Conservation (phyloP, 2,113 vertebrate species). For the Oenanthe oenanthe region DNA sequence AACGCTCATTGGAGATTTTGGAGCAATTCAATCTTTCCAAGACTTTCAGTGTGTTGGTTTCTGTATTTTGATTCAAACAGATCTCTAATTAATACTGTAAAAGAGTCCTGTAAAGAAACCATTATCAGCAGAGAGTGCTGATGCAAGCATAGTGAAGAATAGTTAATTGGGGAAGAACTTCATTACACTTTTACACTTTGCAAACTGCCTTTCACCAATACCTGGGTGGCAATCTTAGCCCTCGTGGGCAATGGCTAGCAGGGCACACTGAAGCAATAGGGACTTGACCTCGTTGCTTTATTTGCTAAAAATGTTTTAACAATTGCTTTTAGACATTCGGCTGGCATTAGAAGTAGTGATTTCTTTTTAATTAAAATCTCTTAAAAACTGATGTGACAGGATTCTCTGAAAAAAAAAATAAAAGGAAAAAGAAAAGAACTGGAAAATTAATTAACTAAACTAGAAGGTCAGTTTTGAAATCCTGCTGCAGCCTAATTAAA, state of each 20-base stretch:
- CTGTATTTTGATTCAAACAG: not conserved
- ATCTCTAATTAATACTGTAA: conserved; percentile 18
- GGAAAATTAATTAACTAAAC: conserved; percentile 72
- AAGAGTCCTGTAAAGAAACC: not conserved
- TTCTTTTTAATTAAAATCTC: conserved; percentile 51
- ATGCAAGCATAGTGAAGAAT: not conserved
- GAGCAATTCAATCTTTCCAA: not conserved
- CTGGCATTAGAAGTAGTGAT: not conserved
- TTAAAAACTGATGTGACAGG: conserved; percentile 30
- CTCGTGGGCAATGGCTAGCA: not conserved
- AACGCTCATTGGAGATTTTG: not conserved
- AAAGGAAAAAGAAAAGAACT: not conserved
- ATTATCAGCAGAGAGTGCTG: not conserved
- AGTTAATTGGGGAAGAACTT: conserved; percentile 22
- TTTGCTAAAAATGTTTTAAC: conserved; percentile 36
- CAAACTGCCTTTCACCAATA: not conserved
- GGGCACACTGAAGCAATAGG: not conserved
- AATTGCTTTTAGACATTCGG: not conserved
- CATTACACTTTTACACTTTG: not conserved
- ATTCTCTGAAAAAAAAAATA: not conserved
- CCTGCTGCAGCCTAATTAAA: conserved; percentile 78
- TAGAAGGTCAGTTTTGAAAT: conserved; percentile 76
- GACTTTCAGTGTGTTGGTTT: not conserved
- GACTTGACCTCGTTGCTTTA: not conserved
- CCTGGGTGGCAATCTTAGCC: not conserved